Evolutionary conservation across 1,140 invertebrate genomes (phyloP).

Genomic region (Wasmannia auropunctata): DNA sequence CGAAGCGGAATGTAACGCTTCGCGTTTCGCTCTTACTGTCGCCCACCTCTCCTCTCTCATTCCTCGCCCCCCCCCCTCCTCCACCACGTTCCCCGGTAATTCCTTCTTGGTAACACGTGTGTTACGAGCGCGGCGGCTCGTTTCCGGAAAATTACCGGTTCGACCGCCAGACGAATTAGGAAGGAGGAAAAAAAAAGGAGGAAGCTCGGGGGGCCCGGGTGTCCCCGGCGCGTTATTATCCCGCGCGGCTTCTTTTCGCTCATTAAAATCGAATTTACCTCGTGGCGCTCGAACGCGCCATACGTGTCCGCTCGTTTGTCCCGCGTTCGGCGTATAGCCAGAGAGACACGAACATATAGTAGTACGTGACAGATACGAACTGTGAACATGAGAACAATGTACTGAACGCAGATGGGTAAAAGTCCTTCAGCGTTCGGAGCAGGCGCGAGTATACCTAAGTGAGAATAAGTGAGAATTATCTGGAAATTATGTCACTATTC

Average conservation of each 20-base stretch:
- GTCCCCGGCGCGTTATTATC: conserved; percentile 62
- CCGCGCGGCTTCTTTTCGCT: conserved; percentile 63
- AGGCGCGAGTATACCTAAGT: neutral
- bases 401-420: neutral
- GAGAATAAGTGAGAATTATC: neutral
- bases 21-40: conserved; percentile 38
- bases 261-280: conserved; percentile 75
- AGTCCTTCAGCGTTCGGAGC: neutral
- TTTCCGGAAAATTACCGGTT: conserved; percentile 74
- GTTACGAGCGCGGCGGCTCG: conserved; percentile 40
- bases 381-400: conserved; percentile 5
- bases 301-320: conserved; percentile 42
- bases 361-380: conserved; percentile 30
- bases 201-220: conserved; percentile 27
- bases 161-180: conserved; percentile 63
- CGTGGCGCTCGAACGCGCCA: conserved; percentile 25
- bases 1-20: conserved; percentile 40
- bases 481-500: neutral
- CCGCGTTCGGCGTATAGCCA: neutral
- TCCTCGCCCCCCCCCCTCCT: no score
- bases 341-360: conserved; percentile 1
- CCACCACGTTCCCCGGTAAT: no score
- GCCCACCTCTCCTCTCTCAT: neutral
- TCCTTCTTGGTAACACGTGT: conserved; percentile 67
- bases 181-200: conserved; percentile 52